Percentiles rank a stretch among this genome's conserved stretches.
Conservation (phyloP, 2,797 vertebrate genomes). For the Rhinichthys osculus region DNA sequence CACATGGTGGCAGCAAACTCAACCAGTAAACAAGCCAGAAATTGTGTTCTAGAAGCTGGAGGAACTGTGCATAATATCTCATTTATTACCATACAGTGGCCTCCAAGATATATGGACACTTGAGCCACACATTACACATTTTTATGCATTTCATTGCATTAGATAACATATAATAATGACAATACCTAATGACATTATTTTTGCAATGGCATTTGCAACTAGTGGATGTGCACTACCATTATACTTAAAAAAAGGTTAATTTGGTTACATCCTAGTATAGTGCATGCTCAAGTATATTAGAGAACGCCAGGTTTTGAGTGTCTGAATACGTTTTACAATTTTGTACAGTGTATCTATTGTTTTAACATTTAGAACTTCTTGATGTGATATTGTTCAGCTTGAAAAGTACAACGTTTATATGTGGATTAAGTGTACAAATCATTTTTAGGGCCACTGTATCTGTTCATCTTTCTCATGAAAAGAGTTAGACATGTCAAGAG, state of each 20-base stretch:
- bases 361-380: neutral
- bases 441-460: neutral
- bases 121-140: neutral
- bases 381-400: neutral
- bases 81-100: conserved; percentile 11
- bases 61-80: conserved; percentile 10
- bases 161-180: neutral
- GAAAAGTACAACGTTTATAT: neutral
- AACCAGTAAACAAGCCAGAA: conserved; percentile 35
- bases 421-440: neutral
- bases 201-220: neutral
- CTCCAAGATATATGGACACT: neutral
- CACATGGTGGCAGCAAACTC: conserved; percentile 21
- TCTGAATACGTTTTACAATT: neutral
- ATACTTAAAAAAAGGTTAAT: neutral
- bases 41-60: conserved; percentile 31
- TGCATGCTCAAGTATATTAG: neutral
- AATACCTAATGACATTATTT: neutral
- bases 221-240: neutral
- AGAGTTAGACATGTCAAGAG: neutral
- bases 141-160: neutral
- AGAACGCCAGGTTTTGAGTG: neutral
- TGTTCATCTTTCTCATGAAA: neutral
- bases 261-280: neutral
- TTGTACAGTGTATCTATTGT: neutral